These are phyloP conservation scores for Prunella strophiata DNA, from an alignment of 2,797 vertebrate genomes.

Conservation along the genomic window DNA sequence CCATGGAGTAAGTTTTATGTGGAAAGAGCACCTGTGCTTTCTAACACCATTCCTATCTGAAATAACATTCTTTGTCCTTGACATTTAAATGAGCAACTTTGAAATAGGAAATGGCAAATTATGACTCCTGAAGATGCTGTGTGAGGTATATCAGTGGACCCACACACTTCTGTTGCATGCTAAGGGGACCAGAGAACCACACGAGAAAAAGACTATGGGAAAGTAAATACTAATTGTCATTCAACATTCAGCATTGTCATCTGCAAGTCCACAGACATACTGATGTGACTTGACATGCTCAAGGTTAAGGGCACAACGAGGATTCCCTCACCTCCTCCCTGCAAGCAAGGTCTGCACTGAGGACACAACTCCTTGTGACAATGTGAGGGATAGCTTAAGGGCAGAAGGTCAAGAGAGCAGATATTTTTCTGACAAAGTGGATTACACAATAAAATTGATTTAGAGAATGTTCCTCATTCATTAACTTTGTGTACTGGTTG, in stretches of 20 bases:
- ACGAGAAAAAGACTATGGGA: not conserved
- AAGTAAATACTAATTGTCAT: not conserved
- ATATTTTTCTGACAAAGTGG: not conserved
- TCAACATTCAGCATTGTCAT: not conserved
- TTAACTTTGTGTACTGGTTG: not conserved
- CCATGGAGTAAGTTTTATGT: not conserved
- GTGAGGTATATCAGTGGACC: not conserved
- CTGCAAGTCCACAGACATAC: not conserved
- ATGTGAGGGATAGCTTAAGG: not conserved
- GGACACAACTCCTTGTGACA: not conserved
- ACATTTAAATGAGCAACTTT: not conserved
- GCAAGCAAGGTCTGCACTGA: not conserved
- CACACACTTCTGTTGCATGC: not conserved
- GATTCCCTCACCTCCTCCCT: not conserved
- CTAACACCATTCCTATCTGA: not conserved
- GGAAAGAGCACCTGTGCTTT: not conserved
- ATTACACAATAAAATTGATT: not conserved
- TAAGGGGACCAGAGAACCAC: not conserved
- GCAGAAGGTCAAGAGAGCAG: not conserved
- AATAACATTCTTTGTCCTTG: not conserved
- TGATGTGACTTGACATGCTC: not conserved
- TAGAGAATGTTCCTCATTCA: not conserved
- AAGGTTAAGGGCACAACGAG: not conserved
- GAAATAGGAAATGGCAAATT: not conserved
- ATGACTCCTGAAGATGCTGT: not conserved